These are phyloP conservation scores for Morinoia aosen DNA, from an alignment of 2,888 invertebrate genomes.

Conservation along the genomic window DNA sequence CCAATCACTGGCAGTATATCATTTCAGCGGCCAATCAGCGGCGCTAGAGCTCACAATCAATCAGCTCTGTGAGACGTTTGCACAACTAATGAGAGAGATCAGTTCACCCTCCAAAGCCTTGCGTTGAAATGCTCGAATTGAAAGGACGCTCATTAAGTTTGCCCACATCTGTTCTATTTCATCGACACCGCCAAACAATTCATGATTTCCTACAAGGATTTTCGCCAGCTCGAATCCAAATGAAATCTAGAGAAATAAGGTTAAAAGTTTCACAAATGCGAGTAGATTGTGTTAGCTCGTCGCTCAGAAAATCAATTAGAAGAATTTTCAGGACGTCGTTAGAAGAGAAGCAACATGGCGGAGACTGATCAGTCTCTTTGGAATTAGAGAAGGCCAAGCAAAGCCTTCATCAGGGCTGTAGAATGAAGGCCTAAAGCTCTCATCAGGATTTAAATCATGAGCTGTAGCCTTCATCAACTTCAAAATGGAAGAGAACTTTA, in stretches of 20 bases:
- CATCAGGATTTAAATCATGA: neutral
- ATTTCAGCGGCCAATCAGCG: neutral
- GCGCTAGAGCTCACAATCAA: neutral
- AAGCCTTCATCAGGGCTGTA: neutral
- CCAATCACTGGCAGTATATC: neutral
- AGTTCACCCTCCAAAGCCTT: neutral
- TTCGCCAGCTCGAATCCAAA: neutral
- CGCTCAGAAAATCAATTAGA: neutral
- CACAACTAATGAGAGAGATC: constrained; percentile 15
- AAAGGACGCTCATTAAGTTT: neutral
- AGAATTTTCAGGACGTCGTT: neutral
- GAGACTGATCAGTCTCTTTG: neutral
- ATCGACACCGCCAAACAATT: neutral
- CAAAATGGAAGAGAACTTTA: neutral
- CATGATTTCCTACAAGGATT: neutral
- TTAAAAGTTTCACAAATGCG: neutral
- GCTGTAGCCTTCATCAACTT: neutral
- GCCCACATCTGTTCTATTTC: neutral
- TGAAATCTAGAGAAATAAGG: neutral
- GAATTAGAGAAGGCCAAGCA: neutral
- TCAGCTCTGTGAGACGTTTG: constrained; percentile 13
- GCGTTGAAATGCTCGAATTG: neutral
- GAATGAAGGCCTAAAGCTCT: neutral
- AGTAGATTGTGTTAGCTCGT: neutral
- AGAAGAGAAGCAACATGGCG: neutral